Conservation (phyloP, 2,888 invertebrate genomes). For the Fabriciana adippe region DNA sequence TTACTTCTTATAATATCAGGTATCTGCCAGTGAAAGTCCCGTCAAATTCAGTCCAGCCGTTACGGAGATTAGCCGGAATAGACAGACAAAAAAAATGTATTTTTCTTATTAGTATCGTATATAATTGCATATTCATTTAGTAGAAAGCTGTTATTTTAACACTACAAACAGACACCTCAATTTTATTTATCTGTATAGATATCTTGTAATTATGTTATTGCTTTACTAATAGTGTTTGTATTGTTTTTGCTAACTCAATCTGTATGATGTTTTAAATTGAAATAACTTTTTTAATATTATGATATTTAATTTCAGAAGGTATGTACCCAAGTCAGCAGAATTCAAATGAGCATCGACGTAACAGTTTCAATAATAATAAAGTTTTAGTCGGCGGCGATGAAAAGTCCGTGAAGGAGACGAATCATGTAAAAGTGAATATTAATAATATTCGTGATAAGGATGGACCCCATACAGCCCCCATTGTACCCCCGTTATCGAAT, state of each 20-base stretch:
- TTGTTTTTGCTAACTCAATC: background rate
- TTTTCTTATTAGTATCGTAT: too few species aligned
- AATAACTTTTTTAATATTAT: background rate
- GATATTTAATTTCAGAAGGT: slow-evolving; percentile 56
- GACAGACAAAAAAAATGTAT: too few species aligned
- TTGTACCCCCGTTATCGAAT: slow-evolving; percentile 57
- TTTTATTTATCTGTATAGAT: too few species aligned
- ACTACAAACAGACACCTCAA: too few species aligned
- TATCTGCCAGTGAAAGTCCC: too few species aligned
- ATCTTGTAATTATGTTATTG: background rate
- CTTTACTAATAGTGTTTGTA: too few species aligned
- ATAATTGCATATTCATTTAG: too few species aligned
- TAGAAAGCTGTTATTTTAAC: too few species aligned
- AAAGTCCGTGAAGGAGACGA: slow-evolving; percentile 45
- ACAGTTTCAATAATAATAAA: slow-evolving; percentile 74
- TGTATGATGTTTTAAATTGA: too few species aligned
- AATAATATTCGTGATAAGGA: slow-evolving; percentile 42
- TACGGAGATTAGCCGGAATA: too few species aligned
- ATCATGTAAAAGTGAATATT: slow-evolving; percentile 14
- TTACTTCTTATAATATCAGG: too few species aligned
- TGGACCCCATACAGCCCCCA: slow-evolving; percentile 52
- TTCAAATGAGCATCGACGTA: slow-evolving; percentile 73
- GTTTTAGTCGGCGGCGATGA: slow-evolving; percentile 70
- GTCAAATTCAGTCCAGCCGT: too few species aligned
- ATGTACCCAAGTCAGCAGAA: slow-evolving; percentile 68